phyloP scores from a whole-genome alignment of 2,888 invertebrate species.

The Lepidochitona cinerea region DNA sequence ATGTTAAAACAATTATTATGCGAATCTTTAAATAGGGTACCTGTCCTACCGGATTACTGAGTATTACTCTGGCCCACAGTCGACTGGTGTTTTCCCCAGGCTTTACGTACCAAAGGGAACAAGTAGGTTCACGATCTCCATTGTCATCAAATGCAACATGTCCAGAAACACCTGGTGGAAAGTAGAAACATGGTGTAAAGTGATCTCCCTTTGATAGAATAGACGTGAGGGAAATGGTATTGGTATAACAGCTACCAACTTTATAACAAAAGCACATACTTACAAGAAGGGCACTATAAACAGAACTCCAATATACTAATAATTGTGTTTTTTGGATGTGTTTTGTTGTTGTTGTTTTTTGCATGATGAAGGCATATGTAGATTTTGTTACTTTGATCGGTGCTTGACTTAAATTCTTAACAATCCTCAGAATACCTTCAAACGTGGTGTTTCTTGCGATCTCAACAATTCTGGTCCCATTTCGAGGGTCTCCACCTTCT shows the following conservation, averaged over 20 bases:
- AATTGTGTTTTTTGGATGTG: background rate
- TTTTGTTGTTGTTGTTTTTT: background rate
- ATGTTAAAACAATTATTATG: background rate
- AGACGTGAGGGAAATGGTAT: too few species aligned
- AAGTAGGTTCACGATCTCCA: background rate
- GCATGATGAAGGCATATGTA: background rate
- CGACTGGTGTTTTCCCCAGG: background rate
- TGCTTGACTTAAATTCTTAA: too few species aligned
- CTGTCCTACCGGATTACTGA: background rate
- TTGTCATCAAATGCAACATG: conserved; percentile 1
- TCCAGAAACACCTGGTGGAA: conserved; percentile 5
- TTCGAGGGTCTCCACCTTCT: background rate
- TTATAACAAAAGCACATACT: too few species aligned
- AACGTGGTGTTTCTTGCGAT: background rate
- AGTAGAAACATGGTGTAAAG: too few species aligned
- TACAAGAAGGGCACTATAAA: too few species aligned
- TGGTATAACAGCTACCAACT: too few species aligned
- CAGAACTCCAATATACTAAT: too few species aligned
- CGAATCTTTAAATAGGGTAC: background rate
- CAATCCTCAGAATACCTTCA: background rate
- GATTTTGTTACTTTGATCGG: background rate
- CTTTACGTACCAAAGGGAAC: background rate
- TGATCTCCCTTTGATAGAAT: too few species aligned
- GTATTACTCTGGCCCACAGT: background rate
- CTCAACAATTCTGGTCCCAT: background rate